phyloP scores from a whole-genome alignment of 2,797 vertebrate genomes.

The Tachyglossus aculeatus region DNA sequence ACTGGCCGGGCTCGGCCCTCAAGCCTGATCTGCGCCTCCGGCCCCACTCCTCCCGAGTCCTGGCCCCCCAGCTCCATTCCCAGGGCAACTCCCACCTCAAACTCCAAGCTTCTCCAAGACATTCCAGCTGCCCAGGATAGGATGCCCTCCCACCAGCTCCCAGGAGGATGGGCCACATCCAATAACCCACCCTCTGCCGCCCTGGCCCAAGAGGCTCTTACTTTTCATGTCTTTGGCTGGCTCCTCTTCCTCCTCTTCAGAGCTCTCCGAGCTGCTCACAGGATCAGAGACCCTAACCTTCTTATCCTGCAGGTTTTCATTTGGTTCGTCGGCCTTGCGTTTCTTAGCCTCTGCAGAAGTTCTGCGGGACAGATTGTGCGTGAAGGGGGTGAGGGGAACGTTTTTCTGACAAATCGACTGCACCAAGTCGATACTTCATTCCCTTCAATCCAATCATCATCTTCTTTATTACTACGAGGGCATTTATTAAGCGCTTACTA shows the following conservation, averaged over 20 bases:
- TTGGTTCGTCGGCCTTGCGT: slow-evolving; percentile 61
- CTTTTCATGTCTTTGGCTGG: slow-evolving; percentile 38
- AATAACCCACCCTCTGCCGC: too few species aligned
- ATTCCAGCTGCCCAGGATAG: background rate
- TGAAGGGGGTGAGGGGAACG: too few species aligned
- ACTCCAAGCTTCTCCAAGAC: background rate
- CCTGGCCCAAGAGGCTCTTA: slow-evolving; percentile 39
- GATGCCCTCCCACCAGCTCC: background rate
- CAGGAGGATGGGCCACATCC: background rate
- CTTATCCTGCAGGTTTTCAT: slow-evolving; percentile 55
- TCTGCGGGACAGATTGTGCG: slow-evolving; percentile 55
- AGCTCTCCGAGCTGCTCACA: slow-evolving; percentile 75
- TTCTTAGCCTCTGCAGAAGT: slow-evolving; percentile 66
- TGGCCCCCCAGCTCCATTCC: background rate
- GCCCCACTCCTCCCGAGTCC: background rate
- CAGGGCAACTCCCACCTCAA: background rate
- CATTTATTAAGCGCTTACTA: too few species aligned
- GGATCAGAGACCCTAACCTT: slow-evolving; percentile 75
- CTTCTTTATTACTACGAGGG: too few species aligned
- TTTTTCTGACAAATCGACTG: too few species aligned
- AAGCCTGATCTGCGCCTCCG: too few species aligned
- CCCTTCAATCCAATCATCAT: too few species aligned
- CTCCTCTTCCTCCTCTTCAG: slow-evolving; percentile 71
- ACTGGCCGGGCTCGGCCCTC: too few species aligned
- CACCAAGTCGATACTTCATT: too few species aligned